These are phyloP conservation scores for Gymnocypris eckloni DNA, from an alignment of 2,797 vertebrate genomes.

Conservation along the genomic window DNA sequence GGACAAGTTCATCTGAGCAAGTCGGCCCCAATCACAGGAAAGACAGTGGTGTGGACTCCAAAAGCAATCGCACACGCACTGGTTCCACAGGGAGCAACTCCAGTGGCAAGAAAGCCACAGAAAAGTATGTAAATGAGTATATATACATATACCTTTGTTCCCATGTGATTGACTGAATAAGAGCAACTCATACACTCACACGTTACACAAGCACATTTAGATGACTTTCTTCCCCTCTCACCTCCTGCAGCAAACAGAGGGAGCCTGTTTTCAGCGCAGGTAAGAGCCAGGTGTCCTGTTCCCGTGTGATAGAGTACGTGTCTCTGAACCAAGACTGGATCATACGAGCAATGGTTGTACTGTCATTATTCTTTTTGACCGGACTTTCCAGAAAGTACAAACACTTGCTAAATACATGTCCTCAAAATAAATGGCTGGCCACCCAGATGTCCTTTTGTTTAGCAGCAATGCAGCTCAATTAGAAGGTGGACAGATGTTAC, in stretches of 20 bases:
- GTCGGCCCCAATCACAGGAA: conserved; percentile 88
- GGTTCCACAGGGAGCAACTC: conserved; percentile 95
- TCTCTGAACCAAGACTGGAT: conserved; percentile 34
- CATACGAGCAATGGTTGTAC: not conserved
- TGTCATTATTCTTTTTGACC: not conserved
- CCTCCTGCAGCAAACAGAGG: conserved; percentile 92
- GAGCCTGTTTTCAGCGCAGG: conserved; percentile 97
- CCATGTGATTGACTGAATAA: not conserved
- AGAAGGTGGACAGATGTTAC: not conserved
- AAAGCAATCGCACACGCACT: conserved; percentile 88
- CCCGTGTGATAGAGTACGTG: not conserved
- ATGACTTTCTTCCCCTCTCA: conserved; percentile 50
- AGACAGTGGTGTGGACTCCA: conserved; percentile 89
- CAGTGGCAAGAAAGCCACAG: conserved; percentile 91
- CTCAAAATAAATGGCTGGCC: conserved; percentile 21
- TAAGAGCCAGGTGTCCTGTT: conserved; percentile 73
- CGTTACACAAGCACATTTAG: conserved; percentile 19
- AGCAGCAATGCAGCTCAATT: conserved; percentile 2
- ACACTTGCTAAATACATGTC: conserved; percentile 3
- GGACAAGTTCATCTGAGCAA: conserved; percentile 93
- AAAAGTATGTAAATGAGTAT: conserved; percentile 79
- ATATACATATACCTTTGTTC: not conserved
- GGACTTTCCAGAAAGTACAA: conserved; percentile 13
- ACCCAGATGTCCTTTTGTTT: not conserved
- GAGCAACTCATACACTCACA: not conserved